Conservation (phyloP, 2,888 invertebrate species). For the Protonemura montana region DNA sequence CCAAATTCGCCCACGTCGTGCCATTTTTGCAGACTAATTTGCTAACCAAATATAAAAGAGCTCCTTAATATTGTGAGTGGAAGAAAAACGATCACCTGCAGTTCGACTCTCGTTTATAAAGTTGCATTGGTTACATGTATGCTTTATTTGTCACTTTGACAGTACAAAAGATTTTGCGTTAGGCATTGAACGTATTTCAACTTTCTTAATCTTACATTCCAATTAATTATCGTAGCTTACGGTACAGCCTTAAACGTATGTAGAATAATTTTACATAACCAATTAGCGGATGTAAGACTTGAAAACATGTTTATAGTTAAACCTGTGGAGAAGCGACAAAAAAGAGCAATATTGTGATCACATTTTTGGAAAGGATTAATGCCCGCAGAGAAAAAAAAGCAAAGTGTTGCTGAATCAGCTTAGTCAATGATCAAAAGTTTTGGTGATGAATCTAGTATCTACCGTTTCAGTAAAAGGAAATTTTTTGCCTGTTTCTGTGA, state of each 20-base stretch:
- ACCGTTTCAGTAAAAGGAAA: no score
- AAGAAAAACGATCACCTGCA: not conserved
- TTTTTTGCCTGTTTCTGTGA: no score
- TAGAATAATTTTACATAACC: not conserved
- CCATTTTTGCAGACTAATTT: constrained; percentile 12
- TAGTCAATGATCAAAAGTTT: no score
- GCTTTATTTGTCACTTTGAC: not conserved
- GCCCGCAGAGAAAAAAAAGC: no score
- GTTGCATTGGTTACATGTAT: not conserved
- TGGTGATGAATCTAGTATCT: no score
- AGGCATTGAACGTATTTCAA: not conserved
- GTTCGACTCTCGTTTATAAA: not conserved
- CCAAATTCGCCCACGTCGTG: not conserved
- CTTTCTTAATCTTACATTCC: not conserved
- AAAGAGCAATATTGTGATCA: no score
- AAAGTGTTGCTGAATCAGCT: no score
- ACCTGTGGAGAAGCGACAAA: no score
- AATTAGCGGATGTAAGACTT: not conserved
- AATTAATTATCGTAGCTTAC: not conserved
- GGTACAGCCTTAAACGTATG: not conserved
- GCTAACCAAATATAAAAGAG: not conserved
- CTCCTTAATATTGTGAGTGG: not conserved
- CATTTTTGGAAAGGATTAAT: no score
- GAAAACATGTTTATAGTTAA: no score
- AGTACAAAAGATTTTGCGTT: not conserved